phyloP scores from a whole-genome alignment of 2,113 vertebrate genomes.

The Turnix velox region DNA sequence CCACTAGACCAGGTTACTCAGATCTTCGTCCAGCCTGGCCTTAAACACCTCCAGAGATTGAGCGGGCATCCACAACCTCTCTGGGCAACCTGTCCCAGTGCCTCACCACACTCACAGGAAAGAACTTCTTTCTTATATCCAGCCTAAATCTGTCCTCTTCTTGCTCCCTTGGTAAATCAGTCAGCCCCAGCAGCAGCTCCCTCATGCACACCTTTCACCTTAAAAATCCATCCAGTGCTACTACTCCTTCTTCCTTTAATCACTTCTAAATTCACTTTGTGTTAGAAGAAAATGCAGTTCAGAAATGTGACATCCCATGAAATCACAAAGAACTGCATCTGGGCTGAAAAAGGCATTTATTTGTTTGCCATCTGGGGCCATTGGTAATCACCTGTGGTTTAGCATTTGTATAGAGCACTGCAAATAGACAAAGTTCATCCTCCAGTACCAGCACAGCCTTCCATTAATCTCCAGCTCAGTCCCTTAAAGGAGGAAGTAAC shows the following conservation, averaged over 20 bases:
- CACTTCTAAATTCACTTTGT: not conserved
- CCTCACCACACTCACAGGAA: no score
- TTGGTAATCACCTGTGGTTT: constrained; percentile 56
- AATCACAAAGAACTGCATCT: not conserved
- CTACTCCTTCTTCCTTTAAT: not conserved
- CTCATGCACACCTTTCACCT: not conserved
- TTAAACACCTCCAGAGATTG: no score
- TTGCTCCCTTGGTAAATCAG: not conserved
- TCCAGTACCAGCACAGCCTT: constrained; percentile 39
- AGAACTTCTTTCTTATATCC: no score
- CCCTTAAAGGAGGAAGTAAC: constrained; percentile 68
- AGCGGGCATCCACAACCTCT: no score
- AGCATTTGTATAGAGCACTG: not conserved
- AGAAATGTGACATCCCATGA: not conserved
- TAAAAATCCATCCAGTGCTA: not conserved
- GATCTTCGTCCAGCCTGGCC: no score
- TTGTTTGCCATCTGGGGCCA: not conserved
- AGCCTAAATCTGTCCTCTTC: no score
- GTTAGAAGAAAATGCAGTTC: not conserved
- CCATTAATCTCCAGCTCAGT: constrained; percentile 65
- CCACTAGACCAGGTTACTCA: no score
- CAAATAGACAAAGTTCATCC: constrained; percentile 55
- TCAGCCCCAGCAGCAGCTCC: not conserved
- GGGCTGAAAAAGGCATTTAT: not conserved
- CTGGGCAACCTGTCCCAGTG: no score